A percentile compares a stretch with the other conserved stretches of the same genome.
Conservation (phyloP, 2,113 vertebrate genomes). For the Arenaria interpres region DNA sequence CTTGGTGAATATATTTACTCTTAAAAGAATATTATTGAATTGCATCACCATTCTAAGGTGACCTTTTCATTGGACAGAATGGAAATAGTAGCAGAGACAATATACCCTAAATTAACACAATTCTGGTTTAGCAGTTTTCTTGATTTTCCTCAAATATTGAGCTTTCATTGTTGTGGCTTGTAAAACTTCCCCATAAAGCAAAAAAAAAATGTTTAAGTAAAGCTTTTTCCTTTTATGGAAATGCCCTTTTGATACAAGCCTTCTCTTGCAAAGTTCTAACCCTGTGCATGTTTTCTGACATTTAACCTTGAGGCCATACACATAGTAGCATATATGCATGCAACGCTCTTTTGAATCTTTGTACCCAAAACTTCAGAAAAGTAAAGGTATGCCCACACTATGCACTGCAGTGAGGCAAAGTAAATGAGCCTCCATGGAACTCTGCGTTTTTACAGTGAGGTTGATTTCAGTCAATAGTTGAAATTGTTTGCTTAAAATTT, state of each 20-base stretch:
- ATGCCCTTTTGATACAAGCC: background rate
- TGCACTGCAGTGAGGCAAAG: background rate
- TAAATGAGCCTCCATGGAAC: background rate
- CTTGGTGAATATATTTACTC: background rate
- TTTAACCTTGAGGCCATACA: background rate
- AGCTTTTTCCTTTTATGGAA: background rate
- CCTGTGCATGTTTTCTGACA: background rate
- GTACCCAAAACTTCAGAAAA: background rate
- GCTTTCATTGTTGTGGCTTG: background rate
- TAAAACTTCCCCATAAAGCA: background rate
- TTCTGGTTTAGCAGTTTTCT: background rate
- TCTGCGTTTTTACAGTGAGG: accelerated
- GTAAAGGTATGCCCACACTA: background rate
- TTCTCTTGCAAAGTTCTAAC: background rate
- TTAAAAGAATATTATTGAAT: background rate
- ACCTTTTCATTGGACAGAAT: background rate
- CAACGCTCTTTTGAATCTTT: background rate
- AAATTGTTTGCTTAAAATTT: background rate
- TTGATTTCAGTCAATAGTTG: background rate
- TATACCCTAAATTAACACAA: background rate
- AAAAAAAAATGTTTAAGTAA: background rate
- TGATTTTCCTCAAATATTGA: background rate
- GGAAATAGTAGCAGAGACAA: background rate
- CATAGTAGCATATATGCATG: background rate
- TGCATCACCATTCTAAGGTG: background rate